These are phyloP conservation scores for Piliocolobus tephrosceles DNA, from an alignment of 2,113 vertebrate genomes.

Conservation along the genomic window DNA sequence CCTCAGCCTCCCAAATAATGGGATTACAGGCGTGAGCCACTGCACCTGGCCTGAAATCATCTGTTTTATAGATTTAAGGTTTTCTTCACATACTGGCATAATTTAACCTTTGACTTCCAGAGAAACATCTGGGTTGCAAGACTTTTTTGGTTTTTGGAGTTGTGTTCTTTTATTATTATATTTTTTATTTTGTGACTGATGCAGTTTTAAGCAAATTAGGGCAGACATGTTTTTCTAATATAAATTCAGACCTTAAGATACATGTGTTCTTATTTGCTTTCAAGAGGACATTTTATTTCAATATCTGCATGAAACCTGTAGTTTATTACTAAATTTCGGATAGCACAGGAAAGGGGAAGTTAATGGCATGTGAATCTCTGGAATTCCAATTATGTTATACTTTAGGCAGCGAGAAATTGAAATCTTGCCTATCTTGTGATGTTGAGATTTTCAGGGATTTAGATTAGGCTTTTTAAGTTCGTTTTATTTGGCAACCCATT, in stretches of 20 bases:
- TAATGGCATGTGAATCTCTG: not conserved
- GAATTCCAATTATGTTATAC: conserved; percentile 41
- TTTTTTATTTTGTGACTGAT: not conserved
- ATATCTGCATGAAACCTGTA: not conserved
- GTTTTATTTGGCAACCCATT: conserved; percentile 52
- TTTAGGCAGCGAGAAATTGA: conserved; percentile 4
- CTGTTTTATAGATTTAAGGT: not conserved
- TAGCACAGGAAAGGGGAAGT: not conserved
- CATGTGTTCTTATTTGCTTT: conserved; percentile 30
- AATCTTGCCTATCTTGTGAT: conserved; percentile 32
- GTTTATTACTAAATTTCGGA: conserved; percentile 46
- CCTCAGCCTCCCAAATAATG: no score
- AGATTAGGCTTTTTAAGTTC: conserved; percentile 41
- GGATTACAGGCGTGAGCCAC: no score
- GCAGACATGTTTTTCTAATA: not conserved
- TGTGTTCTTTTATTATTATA: not conserved
- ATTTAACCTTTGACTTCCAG: conserved; percentile 26
- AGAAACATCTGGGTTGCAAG: not conserved
- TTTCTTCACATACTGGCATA: not conserved
- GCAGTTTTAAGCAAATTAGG: conserved; percentile 40
- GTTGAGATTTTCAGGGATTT: conserved; percentile 46
- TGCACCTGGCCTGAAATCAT: not conserved
- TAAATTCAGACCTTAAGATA: conserved; percentile 40
- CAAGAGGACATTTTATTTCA: conserved; percentile 36
- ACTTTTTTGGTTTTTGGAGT: not conserved